A percentile compares a stretch with the other conserved stretches of the same genome.
Evolutionary conservation across 2,888 invertebrate genomes (phyloP).

Genomic region (Aphodius sticticus): DNA sequence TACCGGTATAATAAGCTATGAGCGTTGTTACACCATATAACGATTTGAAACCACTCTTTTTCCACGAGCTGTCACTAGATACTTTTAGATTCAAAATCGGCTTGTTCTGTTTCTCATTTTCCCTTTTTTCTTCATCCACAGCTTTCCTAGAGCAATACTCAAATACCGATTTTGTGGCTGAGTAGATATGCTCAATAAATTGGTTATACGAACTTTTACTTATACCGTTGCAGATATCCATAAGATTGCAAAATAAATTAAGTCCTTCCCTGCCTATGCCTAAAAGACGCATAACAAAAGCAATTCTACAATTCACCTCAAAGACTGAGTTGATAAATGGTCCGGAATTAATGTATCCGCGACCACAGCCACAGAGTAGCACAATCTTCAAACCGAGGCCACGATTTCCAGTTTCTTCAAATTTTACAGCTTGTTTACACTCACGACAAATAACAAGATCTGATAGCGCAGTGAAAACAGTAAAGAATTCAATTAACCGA

Average conservation of each 20-base stretch:
- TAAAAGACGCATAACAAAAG: slow-evolving; percentile 42
- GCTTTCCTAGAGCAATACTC: slow-evolving; percentile 35
- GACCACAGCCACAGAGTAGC: slow-evolving; percentile 42
- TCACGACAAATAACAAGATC: no score
- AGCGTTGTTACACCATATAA: slow-evolving; percentile 32
- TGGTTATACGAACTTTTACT: slow-evolving; percentile 39
- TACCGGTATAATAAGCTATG: slow-evolving; percentile 23
- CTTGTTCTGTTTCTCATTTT: slow-evolving; percentile 39
- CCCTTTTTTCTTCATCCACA: slow-evolving; percentile 38
- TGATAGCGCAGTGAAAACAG: no score
- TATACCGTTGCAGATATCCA: slow-evolving; percentile 44
- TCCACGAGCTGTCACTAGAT: slow-evolving; percentile 43
- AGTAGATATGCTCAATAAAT: slow-evolving; percentile 31
- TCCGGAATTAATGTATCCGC: slow-evolving; percentile 42
- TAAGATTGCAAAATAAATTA: slow-evolving; percentile 20
- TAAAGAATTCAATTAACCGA: no score
- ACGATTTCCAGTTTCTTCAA: no score
- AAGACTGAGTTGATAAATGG: slow-evolving; percentile 44
- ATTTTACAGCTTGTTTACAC: no score
- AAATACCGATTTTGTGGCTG: slow-evolving; percentile 34
- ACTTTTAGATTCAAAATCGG: slow-evolving; percentile 34
- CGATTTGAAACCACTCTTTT: slow-evolving; percentile 30
- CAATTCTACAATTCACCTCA: slow-evolving; percentile 48
- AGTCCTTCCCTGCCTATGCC: slow-evolving; percentile 41
- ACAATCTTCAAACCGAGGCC: no score